A percentile compares a stretch with the other conserved stretches of the same genome.
Conservation (phyloP, 2,113 vertebrate genomes). For the Eurypyga helias region DNA sequence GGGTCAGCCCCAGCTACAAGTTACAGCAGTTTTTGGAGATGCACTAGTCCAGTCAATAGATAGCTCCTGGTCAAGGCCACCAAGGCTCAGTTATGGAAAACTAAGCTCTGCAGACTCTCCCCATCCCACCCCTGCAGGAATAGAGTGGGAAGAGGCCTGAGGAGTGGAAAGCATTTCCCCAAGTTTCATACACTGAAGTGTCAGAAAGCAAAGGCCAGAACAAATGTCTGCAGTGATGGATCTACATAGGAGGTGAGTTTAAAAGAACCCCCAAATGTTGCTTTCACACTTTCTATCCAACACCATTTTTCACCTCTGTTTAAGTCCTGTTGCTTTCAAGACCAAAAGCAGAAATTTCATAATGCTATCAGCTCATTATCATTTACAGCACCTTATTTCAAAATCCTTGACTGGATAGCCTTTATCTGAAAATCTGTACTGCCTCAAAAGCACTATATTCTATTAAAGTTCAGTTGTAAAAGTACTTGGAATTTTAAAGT, state of each 20-base stretch:
- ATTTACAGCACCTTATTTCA: not conserved
- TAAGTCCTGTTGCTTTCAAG: not conserved
- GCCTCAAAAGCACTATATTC: not conserved
- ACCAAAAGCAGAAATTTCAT: not conserved
- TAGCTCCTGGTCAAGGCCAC: rapidly evolving
- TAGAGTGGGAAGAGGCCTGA: not conserved
- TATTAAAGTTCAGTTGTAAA: not conserved
- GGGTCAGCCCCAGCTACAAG: not conserved
- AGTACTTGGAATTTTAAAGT: not conserved
- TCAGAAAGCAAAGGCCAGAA: not conserved
- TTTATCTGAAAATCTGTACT: not conserved
- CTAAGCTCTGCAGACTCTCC: not conserved
- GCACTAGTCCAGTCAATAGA: no score
- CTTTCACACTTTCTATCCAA: not conserved
- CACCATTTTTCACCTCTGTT: not conserved
- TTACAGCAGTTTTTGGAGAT: not conserved
- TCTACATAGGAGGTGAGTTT: not conserved
- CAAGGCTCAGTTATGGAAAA: not conserved
- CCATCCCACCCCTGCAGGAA: not conserved
- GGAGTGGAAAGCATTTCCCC: not conserved
- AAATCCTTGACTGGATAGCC: not conserved
- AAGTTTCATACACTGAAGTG: not conserved
- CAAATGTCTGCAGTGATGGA: not conserved
- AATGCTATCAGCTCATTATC: not conserved
- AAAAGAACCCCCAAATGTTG: not conserved